Percentiles rank a stretch among this genome's conserved stretches.
These are phyloP conservation scores for Syrmaticus mikado DNA, from an alignment of 2,113 vertebrate genomes.

Conservation along the genomic window DNA sequence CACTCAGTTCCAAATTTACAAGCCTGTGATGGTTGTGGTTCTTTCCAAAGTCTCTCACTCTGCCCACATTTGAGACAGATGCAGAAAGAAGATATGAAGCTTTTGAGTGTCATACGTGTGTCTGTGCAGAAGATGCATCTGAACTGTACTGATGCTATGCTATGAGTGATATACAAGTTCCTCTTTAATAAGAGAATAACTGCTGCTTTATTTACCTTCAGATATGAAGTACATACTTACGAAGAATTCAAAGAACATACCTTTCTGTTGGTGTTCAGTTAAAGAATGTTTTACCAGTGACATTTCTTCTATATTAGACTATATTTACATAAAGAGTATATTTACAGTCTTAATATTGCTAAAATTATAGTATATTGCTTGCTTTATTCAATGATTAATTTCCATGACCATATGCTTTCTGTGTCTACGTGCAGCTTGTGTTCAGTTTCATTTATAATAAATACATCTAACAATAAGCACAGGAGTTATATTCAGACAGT, in stretches of 20 bases:
- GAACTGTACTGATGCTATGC: background rate
- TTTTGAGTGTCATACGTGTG: background rate
- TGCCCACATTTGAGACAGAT: background rate
- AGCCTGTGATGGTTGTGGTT: background rate
- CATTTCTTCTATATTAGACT: background rate
- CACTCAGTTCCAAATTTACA: background rate
- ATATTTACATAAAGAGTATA: background rate
- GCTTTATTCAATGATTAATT: slow-evolving; percentile 23
- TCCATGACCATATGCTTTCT: background rate
- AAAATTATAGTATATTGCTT: background rate
- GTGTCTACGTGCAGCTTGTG: background rate
- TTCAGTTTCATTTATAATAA: slow-evolving; percentile 19
- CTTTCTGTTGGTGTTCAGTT: background rate
- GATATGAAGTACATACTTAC: background rate
- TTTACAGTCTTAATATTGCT: background rate
- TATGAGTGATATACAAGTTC: background rate
- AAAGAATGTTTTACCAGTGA: background rate
- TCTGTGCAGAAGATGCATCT: background rate
- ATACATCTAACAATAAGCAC: background rate
- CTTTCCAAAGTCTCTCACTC: background rate
- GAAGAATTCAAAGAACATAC: background rate
- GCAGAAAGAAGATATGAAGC: background rate
- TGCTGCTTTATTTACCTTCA: background rate
- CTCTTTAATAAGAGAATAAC: background rate
- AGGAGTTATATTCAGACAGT: slow-evolving; percentile 5